These are phyloP conservation scores for Epirrhoe tristata DNA, from an alignment of 2,888 invertebrate genomes.

Conservation along the genomic window DNA sequence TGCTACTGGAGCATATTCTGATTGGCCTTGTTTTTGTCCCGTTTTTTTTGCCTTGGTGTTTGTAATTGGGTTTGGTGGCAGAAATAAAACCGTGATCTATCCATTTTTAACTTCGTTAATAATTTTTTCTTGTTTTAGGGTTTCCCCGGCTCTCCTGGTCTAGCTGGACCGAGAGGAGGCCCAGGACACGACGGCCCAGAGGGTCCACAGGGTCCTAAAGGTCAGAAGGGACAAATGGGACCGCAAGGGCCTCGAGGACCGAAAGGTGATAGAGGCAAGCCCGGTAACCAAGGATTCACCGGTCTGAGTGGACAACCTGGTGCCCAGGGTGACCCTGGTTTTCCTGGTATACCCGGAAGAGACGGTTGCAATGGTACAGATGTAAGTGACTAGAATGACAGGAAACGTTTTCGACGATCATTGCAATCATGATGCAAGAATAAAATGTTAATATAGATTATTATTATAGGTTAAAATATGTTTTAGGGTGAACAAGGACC, in stretches of 20 bases:
- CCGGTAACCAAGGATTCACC: conserved; percentile 94
- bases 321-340: conserved; percentile 87
- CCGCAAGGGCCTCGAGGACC: conserved; percentile 92
- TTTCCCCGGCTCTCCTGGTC: conserved; percentile 89
- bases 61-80: too few species aligned
- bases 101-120: not conserved
- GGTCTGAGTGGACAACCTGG: conserved; percentile 94
- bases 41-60: too few species aligned
- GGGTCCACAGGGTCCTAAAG: conserved; percentile 94
- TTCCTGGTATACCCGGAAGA: conserved; percentile 92
- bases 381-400: conserved; percentile 83
- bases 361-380: conserved; percentile 99
- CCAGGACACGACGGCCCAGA: conserved; percentile 93
- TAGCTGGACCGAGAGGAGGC: conserved; percentile 90
- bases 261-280: conserved; percentile 94
- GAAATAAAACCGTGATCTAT: too few species aligned
- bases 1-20: too few species aligned
- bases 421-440: too few species aligned
- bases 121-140: conserved; percentile 81
- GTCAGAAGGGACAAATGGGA: conserved; percentile 95
- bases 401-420: too few species aligned
- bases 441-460: too few species aligned
- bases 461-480: too few species aligned
- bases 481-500: conserved; percentile 90
- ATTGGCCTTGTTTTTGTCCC: too few species aligned